Percentiles rank a stretch among this genome's conserved stretches.
Evolutionary conservation across 30 jellyfish, hydroid and myxozoan genomes (phyloP).

Genomic region (Nemopilema nomurai): DNA sequence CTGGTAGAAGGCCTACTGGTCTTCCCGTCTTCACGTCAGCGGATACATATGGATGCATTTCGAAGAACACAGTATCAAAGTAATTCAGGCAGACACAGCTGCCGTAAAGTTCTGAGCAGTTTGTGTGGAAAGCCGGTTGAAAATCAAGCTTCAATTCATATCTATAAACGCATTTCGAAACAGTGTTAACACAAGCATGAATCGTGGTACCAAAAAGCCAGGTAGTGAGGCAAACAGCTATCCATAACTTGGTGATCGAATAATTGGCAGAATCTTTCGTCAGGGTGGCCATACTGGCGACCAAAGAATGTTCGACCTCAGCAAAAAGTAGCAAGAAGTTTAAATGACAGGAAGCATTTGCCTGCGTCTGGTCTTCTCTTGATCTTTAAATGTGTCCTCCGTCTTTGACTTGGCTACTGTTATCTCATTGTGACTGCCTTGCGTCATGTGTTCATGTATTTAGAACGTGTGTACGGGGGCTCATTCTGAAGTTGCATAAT

Average conservation of each 20-base stretch:
- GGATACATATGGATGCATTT: conserved; percentile 12
- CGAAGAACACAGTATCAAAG: background rate
- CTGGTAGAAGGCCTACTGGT: conserved; percentile 1
- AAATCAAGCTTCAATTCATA: conserved; percentile 24
- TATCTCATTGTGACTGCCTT: background rate
- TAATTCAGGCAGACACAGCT: conserved; percentile 10
- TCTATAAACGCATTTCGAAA: background rate
- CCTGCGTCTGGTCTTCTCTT: background rate
- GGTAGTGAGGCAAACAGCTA: background rate
- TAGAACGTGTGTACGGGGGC: background rate
- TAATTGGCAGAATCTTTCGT: background rate
- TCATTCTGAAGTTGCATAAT: background rate
- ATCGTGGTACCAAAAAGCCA: background rate
- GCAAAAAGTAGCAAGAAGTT: too few relatives aligned
- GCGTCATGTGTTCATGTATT: background rate
- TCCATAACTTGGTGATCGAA: background rate
- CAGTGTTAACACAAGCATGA: background rate
- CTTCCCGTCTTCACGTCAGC: background rate
- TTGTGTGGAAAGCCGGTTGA: background rate
- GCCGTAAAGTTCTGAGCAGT: conserved; percentile 10
- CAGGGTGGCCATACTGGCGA: too few relatives aligned
- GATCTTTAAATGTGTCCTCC: background rate
- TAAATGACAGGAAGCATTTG: too few relatives aligned
- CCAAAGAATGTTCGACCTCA: too few relatives aligned
- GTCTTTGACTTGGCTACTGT: background rate